Percentiles rank a stretch among this genome's conserved stretches.
phyloP scores from a whole-genome alignment of 2,113 vertebrate species.

The Naja naja region DNA sequence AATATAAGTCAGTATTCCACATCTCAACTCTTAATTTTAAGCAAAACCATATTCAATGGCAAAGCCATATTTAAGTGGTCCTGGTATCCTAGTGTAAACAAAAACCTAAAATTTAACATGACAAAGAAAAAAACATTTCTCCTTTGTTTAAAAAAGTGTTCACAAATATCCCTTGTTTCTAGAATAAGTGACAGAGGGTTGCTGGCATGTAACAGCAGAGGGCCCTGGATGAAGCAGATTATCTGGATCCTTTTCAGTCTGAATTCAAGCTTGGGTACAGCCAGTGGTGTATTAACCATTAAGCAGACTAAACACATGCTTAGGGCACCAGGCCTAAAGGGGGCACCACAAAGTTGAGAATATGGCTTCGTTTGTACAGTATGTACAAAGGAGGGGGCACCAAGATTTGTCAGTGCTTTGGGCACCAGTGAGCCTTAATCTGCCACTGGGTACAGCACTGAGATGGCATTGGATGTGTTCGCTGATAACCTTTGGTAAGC shows the following conservation, averaged over 20 bases:
- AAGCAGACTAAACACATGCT: too few species aligned
- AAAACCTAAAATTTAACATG: not conserved
- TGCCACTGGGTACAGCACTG: too few species aligned
- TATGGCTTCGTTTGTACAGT: too few species aligned
- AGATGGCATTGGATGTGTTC: not conserved
- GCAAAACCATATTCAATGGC: not conserved
- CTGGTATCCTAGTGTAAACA: not conserved
- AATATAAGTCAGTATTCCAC: not conserved
- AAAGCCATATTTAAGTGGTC: not conserved
- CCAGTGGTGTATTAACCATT: too few species aligned
- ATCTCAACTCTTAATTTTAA: not conserved
- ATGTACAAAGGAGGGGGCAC: too few species aligned
- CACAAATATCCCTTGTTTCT: not conserved
- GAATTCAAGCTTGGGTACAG: not conserved
- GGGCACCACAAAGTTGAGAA: too few species aligned
- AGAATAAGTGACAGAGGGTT: not conserved
- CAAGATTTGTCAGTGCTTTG: too few species aligned
- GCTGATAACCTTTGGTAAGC: not conserved
- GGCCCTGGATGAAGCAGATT: not conserved
- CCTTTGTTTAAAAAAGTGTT: not conserved
- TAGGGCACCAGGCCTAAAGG: too few species aligned
- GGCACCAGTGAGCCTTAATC: too few species aligned
- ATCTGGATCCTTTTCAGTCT: not conserved
- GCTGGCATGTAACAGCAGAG: not conserved
- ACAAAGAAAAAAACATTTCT: not conserved